Base-by-base conservation (phyloP, 2,888 invertebrate species). In the Loripinus fragilis region DNA sequence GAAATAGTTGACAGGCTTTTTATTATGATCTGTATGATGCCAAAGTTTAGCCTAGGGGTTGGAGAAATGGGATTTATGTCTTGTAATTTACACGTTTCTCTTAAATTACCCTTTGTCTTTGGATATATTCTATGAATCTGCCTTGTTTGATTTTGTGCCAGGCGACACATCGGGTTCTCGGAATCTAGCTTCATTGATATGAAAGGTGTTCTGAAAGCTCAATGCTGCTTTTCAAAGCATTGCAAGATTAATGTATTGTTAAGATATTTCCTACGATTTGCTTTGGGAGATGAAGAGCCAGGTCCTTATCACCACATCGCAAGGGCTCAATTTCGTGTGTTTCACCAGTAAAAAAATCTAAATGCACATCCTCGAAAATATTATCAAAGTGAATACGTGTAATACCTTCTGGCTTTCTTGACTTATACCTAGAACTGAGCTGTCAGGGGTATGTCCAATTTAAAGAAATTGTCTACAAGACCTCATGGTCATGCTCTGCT, bases 371-470 rank as follows among this genome's bases (percentile, higher is more conserved):
- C 7, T 28, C n/a, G n/a, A 66, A 66, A 7, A 66, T 25, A 66
- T 66, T 66, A 23, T 66, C 66, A 66, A 66, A 66, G 41, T 66
- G 66, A 66, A 66, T n/a, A n/a, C n/a, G n/a, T n/a, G n/a, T 41
- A 10, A 66, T 66, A 41, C 66, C 66, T 66, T 33, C 38, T 41
- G 66, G 66, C 55, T 55, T 55, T 55, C 55, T 28, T 55, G 7
- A 17, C 30, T 17, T 10, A 28, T 55, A 55, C 55, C 28, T 55
- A 23, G 23, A 55, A 25, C 23, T 55, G 55, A 28, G 5, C 28
- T 41, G 41, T 55, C 55, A 55, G 55, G 20, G 55, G 15, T 7
- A 55, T 20, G 8, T 2, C 55, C 55, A 3, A 7, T n/a, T 55
- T 28, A 55, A 28, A 8, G 55, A 55, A 55, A 55, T 25, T 7